A percentile compares a stretch with the other conserved stretches of the same genome.
These are phyloP conservation scores for Tromatobia lineatoria DNA, from an alignment of 2,888 invertebrate genomes.

Conservation along the genomic window DNA sequence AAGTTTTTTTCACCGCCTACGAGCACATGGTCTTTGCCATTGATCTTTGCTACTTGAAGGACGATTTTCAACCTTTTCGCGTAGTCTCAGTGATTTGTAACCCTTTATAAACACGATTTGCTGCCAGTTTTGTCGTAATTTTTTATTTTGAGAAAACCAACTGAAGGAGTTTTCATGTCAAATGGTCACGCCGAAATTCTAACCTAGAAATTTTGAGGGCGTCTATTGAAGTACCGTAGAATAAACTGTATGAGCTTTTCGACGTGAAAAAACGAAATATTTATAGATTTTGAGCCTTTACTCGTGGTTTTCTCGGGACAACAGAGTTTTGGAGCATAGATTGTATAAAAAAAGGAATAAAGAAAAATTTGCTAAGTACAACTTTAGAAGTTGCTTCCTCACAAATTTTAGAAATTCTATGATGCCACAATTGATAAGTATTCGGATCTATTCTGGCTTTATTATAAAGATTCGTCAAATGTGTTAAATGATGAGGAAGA, in stretches of 20 bases:
- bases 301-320: too few relatives aligned
- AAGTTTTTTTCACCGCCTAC: conserved; percentile 8
- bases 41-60: conserved; percentile 26
- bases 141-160: not conserved
- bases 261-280: too few relatives aligned
- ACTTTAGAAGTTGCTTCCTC: too few relatives aligned
- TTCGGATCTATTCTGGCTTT: too few relatives aligned
- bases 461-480: too few relatives aligned
- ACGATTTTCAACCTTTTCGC: not conserved
- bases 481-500: too few relatives aligned
- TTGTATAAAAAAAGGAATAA: too few relatives aligned
- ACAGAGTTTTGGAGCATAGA: too few relatives aligned
- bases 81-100: not conserved
- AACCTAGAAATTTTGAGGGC: not conserved
- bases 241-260: not conserved
- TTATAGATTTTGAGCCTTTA: too few relatives aligned
- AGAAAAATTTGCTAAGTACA: too few relatives aligned
- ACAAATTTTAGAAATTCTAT: too few relatives aligned
- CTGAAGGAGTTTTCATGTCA: not conserved
- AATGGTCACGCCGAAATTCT: not conserved
- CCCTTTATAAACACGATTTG: not conserved
- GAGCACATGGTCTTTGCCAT: conserved; percentile 68
- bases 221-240: not conserved
- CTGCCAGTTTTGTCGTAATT: not conserved
- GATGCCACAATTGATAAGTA: too few relatives aligned